Percentiles rank a stretch among this genome's conserved stretches.
These are phyloP conservation scores for Ploceus nigricollis DNA, from an alignment of 2,113 vertebrate species.

Conservation along the genomic window DNA sequence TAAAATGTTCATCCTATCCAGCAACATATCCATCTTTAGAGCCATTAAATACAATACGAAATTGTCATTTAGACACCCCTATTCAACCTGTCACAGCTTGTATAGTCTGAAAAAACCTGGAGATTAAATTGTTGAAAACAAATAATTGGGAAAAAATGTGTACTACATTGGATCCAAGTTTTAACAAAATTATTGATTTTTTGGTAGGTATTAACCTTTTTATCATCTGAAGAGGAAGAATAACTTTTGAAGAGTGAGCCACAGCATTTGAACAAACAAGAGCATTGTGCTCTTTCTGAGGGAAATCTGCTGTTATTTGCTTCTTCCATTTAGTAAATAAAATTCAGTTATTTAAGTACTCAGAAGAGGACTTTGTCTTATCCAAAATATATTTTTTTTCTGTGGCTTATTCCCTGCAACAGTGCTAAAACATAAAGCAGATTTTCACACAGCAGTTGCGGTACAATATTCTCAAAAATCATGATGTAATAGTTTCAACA, in stretches of 20 bases:
- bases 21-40: not conserved
- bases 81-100: not conserved
- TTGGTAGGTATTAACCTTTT: not conserved
- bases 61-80: not conserved
- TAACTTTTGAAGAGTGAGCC: not conserved
- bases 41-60: not conserved
- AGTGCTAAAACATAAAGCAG: not conserved
- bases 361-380: not conserved
- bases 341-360: not conserved
- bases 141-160: accelerated
- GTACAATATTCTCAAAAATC: not conserved
- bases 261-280: not conserved
- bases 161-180: not conserved
- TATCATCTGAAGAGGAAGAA: not conserved
- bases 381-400: not conserved
- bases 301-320: not conserved
- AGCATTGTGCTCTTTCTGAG: not conserved
- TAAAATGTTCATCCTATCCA: not conserved
- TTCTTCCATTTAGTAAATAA: not conserved
- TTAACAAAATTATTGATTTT: not conserved
- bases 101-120: not conserved
- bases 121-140: not conserved
- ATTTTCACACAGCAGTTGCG: not conserved
- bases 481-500: not conserved
- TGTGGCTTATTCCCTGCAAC: not conserved